phyloP scores from a whole-genome alignment of 2,888 invertebrate genomes.

The Melanchra persicariae region DNA sequence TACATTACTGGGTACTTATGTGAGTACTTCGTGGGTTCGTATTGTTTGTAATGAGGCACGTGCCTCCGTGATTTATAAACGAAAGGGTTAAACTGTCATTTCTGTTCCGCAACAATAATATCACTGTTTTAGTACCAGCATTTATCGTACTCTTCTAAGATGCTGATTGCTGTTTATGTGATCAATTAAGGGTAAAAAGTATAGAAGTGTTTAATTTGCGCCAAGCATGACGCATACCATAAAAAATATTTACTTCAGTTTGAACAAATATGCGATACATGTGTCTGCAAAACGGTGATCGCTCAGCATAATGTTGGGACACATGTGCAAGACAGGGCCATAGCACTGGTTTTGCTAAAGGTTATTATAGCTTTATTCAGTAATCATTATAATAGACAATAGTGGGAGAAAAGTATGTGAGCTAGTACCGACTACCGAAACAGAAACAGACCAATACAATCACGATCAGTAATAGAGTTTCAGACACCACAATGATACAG shows the following conservation, averaged over 20 bases:
- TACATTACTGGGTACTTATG: conserved; percentile 37
- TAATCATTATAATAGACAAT: neutral
- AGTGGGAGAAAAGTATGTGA: too few species aligned
- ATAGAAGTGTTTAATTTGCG: too few species aligned
- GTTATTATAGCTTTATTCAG: neutral
- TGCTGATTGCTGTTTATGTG: neutral
- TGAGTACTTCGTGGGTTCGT: conserved; percentile 11
- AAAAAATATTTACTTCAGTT: too few species aligned
- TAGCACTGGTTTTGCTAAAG: too few species aligned
- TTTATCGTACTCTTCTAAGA: neutral
- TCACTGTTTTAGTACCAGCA: neutral
- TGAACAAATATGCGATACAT: too few species aligned
- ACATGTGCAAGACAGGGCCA: too few species aligned
- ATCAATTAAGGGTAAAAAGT: neutral
- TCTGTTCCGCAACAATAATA: neutral
- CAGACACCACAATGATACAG: conserved; percentile 18
- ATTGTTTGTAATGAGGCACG: conserved; percentile 31
- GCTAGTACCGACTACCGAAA: too few species aligned
- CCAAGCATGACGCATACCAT: too few species aligned
- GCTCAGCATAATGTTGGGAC: too few species aligned
- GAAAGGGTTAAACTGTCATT: conserved; percentile 6
- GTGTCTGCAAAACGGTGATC: too few species aligned
- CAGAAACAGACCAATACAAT: conserved; percentile 29
- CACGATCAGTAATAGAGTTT: conserved; percentile 25
- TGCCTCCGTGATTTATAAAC: conserved; percentile 8